Base-by-base conservation (phyloP, 2,797 vertebrate genomes). In the Sebastes melanostomus region DNA sequence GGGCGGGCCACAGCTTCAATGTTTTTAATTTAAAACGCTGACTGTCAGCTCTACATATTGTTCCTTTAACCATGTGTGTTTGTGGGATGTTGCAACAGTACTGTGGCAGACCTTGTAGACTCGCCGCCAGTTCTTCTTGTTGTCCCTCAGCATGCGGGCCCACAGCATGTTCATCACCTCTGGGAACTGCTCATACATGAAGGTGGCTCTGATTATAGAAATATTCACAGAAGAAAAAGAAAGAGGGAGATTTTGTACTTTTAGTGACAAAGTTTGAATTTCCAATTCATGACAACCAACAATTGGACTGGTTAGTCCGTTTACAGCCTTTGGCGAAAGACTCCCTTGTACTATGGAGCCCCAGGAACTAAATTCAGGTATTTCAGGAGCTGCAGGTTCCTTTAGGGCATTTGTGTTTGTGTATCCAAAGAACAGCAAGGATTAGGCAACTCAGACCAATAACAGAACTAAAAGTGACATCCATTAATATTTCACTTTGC, bases 131-230 rank as follows among this genome's bases (percentile, higher is more conserved):
- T 99, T 99, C 94, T 98, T 99, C 95, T 99, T 99, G 94, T 98
- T 99, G 90, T 99, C 98, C 92, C 98, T 98, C 89, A 99, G 95
- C 98, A 99, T 99, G 86, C 98, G 96, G 77, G 94, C 94, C 98
- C 98, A 99, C 91, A 99, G 95, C 98, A 99, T 99, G 92, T 99
- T 99, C 98, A 99, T 99, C 86, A 99, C 97, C 88, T 99, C 98
- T 82, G 98, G 98, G 86, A 99, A 99, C 87, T 99, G 98, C 92
- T 99, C 98, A 60, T 99, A 99, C 98, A 99, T 99, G 91, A 99
- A 99, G 0, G 98, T 99, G 66, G 97, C 68, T 86, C 93, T 94
- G 82, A 82, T 80, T 70, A 79, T 36, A 82, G 9, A 83, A 66
- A 75, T 52, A 86, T 69, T 55, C 67, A 85, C 81, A 86, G 38